These are phyloP conservation scores for Spilosoma lubricipeda DNA, from an alignment of 2,888 invertebrate genomes.

Conservation along the genomic window DNA sequence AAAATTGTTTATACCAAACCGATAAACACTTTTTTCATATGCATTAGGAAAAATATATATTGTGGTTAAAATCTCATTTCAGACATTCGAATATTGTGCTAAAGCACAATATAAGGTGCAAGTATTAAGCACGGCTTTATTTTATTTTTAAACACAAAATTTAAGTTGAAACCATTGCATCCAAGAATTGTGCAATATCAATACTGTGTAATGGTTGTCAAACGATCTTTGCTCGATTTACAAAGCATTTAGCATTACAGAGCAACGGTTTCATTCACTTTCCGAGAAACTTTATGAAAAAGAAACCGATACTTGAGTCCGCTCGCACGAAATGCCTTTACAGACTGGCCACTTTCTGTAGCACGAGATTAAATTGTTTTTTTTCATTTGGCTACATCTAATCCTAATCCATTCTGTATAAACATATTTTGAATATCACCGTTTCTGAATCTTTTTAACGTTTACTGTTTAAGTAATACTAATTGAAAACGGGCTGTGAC, in stretches of 20 bases:
- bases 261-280: constrained; percentile 33
- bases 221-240: constrained; percentile 27
- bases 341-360: constrained; percentile 21
- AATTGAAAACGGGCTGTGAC: too few species aligned
- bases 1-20: too few species aligned
- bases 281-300: constrained; percentile 32
- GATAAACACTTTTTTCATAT: not conserved
- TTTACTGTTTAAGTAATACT: too few species aligned
- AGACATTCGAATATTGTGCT: too few species aligned
- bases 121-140: not conserved
- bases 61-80: not conserved
- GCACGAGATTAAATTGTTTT: not conserved
- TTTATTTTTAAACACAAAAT: constrained; percentile 1
- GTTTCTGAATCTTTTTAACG: too few species aligned
- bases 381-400: not conserved
- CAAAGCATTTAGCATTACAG: constrained; percentile 27
- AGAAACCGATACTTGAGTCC: constrained; percentile 32
- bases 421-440: too few species aligned
- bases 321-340: constrained; percentile 4
- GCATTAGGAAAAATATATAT: not conserved
- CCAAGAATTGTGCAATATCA: constrained; percentile 9
- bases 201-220: constrained; percentile 12
- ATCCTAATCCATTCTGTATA: too few species aligned
- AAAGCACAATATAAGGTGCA: not conserved
- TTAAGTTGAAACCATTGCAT: constrained; percentile 1